These are phyloP conservation scores for Castor canadensis DNA, from an alignment of 2,113 vertebrate genomes.

Conservation along the genomic window DNA sequence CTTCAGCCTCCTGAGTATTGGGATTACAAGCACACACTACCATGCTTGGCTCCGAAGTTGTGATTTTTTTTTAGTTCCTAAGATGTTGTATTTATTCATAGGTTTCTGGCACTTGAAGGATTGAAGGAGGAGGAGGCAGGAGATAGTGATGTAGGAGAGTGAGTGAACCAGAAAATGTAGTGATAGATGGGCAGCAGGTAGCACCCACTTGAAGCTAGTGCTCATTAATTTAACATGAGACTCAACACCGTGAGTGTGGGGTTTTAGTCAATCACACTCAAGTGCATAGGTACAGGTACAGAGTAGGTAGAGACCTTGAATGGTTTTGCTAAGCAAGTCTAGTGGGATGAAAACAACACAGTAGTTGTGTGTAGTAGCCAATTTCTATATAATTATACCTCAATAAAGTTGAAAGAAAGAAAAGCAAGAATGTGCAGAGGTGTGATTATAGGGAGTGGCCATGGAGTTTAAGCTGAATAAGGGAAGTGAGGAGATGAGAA, in stretches of 20 bases:
- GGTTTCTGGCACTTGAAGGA: background rate
- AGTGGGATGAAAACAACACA: background rate
- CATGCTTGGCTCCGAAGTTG: no score
- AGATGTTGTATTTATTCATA: background rate
- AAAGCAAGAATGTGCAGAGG: background rate
- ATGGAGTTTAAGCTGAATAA: background rate
- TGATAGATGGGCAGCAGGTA: background rate
- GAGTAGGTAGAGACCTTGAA: background rate
- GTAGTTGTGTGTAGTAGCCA: background rate
- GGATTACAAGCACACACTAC: no score
- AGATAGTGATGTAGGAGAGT: background rate
- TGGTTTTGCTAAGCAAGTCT: background rate
- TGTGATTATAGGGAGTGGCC: background rate
- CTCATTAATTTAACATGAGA: background rate
- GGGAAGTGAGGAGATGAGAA: background rate
- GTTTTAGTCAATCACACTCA: background rate
- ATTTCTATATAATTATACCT: background rate
- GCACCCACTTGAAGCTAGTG: background rate
- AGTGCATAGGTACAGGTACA: background rate
- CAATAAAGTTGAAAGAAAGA: background rate
- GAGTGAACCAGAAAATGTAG: background rate
- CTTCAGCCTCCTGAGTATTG: no score
- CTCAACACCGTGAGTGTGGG: background rate
- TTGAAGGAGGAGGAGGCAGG: background rate
- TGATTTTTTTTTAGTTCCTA: background rate